These are phyloP conservation scores for Parazoanthus swiftii DNA, from an alignment of 92 coral and sea anemone species.

Conservation along the genomic window DNA sequence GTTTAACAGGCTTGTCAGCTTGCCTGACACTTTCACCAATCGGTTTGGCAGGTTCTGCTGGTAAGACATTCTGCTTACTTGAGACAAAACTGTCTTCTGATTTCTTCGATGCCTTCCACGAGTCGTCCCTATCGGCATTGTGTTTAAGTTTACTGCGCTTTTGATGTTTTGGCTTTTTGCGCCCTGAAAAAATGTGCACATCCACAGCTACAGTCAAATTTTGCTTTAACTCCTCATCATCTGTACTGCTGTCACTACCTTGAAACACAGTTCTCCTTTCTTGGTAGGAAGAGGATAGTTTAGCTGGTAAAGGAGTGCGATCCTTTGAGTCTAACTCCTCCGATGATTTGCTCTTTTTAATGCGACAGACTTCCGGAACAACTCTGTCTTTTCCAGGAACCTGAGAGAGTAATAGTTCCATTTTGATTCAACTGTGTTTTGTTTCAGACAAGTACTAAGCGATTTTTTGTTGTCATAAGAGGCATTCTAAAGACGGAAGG, in stretches of 20 bases:
- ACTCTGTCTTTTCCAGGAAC: background rate
- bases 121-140: background rate
- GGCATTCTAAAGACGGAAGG: too few species aligned
- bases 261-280: background rate
- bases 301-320: background rate
- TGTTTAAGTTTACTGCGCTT: background rate
- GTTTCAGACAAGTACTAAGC: background rate
- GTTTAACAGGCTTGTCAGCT: background rate
- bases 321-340: background rate
- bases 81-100: background rate
- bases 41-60: background rate
- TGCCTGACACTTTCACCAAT: background rate
- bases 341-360: background rate
- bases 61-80: background rate
- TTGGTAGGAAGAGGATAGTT: background rate
- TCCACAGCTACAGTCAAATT: background rate
- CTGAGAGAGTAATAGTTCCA: background rate
- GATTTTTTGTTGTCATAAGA: too few species aligned
- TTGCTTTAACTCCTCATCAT: background rate
- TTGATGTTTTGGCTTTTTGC: background rate
- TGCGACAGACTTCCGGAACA: background rate
- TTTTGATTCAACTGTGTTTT: background rate
- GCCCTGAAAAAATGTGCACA: background rate
- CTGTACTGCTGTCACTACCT: conserved; percentile 4
- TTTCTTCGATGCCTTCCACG: background rate